Evolutionary conservation across 2,797 vertebrate species (phyloP).

Genomic region (Sphenopsis melanotis): DNA sequence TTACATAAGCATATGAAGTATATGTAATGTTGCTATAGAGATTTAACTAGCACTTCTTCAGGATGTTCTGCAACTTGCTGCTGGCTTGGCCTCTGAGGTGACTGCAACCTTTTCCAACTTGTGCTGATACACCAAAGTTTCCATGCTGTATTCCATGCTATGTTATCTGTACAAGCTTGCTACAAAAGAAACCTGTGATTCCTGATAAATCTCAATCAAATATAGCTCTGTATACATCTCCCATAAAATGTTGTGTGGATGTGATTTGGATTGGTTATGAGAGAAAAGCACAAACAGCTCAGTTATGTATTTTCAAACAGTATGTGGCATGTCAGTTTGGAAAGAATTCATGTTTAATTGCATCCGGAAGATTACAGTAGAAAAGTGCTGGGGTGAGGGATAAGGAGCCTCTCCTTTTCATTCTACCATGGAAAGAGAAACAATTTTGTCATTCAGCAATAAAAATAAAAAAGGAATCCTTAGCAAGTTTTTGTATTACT

Average conservation of each 20-base stretch:
- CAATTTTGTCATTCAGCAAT: not conserved
- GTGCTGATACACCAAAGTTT: not conserved
- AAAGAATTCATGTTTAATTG: not conserved
- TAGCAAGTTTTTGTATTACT: constrained; percentile 30
- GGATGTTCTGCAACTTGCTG: not conserved
- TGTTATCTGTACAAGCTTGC: not conserved
- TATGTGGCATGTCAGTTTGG: not conserved
- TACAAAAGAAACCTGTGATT: not conserved
- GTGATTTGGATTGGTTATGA: not conserved
- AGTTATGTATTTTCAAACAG: not conserved
- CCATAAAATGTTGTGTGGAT: not conserved
- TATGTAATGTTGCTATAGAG: not conserved
- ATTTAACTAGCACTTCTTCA: not conserved
- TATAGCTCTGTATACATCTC: not conserved
- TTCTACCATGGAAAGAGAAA: constrained; percentile 52
- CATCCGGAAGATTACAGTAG: not conserved
- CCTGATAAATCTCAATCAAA: not conserved
- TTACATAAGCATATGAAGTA: not conserved
- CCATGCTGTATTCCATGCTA: not conserved
- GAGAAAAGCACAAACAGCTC: constrained; percentile 30
- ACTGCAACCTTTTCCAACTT: not conserved
- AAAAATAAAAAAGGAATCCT: constrained; percentile 18
- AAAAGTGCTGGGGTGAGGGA: not conserved
- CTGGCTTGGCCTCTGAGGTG: not conserved
- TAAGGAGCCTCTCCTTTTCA: constrained; percentile 31